These are phyloP conservation scores for Drosophila rubida DNA, from an alignment of 2,888 invertebrate species.

Conservation along the genomic window DNA sequence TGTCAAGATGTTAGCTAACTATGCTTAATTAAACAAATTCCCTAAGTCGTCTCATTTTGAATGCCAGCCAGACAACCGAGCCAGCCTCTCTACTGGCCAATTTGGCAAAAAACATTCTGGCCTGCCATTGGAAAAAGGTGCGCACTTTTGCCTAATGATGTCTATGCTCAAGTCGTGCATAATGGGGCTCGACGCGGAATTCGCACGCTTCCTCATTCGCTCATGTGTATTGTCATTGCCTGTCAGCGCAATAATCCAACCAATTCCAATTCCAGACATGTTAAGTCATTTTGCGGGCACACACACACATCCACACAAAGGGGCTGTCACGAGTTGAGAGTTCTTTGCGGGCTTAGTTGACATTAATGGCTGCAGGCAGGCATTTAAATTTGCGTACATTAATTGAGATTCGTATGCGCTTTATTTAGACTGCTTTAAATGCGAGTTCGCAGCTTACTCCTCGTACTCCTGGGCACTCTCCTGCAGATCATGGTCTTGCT, in stretches of 20 bases:
- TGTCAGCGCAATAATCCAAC: constrained; percentile 71
- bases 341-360: constrained; percentile 59
- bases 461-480: not conserved
- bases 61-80: constrained; percentile 25
- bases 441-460: not conserved
- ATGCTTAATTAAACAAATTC: constrained; percentile 81
- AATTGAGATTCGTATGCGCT: constrained; percentile 17
- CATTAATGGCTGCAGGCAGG: constrained; percentile 65
- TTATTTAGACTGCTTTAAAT: constrained; percentile 13
- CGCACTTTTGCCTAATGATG: constrained; percentile 64
- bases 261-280: constrained; percentile 64
- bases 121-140: constrained; percentile 15
- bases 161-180: constrained; percentile 55
- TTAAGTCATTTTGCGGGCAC: constrained; percentile 69
- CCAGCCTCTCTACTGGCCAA: constrained; percentile 38
- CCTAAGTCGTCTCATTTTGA: constrained; percentile 46
- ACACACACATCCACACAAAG: too few species aligned
- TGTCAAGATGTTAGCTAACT: constrained; percentile 44
- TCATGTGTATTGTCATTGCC: constrained; percentile 42
- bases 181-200: constrained; percentile 29
- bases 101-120: constrained; percentile 43
- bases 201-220: constrained; percentile 19
- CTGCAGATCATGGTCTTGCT: not conserved
- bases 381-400: constrained; percentile 1
- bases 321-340: constrained; percentile 6